A percentile compares a stretch with the other conserved stretches of the same genome.
Evolutionary conservation across 2,888 invertebrate genomes (phyloP).

Genomic region (Mongoloraphidia duomilia): DNA sequence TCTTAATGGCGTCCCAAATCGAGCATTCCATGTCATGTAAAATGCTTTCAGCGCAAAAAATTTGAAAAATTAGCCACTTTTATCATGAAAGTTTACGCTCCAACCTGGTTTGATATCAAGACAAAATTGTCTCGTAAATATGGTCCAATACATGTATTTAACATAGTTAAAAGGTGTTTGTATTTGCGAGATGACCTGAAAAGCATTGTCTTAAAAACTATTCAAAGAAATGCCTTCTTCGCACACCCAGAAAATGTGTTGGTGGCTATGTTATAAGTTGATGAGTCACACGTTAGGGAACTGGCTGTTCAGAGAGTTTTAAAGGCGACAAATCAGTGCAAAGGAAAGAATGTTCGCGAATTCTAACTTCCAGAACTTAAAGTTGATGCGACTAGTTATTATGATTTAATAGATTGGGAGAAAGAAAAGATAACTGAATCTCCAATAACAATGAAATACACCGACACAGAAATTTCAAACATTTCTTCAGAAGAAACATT

Average conservation of each 20-base stretch:
- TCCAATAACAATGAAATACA: conserved; percentile 6
- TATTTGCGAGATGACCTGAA: neutral
- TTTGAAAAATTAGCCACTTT: conserved; percentile 10
- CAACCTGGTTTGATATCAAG: conserved; percentile 17
- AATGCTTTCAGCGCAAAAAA: too few species aligned
- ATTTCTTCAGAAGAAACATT: conserved; percentile 2
- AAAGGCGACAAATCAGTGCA: conserved; percentile 4
- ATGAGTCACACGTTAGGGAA: conserved; percentile 3
- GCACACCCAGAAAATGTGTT: conserved; percentile 12
- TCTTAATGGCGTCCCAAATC: too few species aligned
- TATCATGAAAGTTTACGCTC: conserved; percentile 17
- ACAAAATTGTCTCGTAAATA: conserved; percentile 15
- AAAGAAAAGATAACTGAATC: conserved; percentile 5
- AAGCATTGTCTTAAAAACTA: conserved; percentile 3
- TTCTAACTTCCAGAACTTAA: conserved; percentile 4
- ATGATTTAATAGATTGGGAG: conserved; percentile 6
- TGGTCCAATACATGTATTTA: conserved; percentile 15
- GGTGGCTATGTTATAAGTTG: conserved; percentile 8
- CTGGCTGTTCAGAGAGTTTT: conserved; percentile 4
- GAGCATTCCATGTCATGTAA: too few species aligned
- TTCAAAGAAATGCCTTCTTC: conserved; percentile 12
- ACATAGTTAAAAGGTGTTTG: conserved; percentile 7
- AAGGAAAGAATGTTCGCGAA: conserved; percentile 4
- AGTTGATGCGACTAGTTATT: conserved; percentile 4
- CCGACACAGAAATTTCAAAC: conserved; percentile 6